Evolutionary conservation across 2,797 vertebrate species (phyloP), one percentile per base, ranked within the genome.

Genomic region (Xenops minutus): DNA sequence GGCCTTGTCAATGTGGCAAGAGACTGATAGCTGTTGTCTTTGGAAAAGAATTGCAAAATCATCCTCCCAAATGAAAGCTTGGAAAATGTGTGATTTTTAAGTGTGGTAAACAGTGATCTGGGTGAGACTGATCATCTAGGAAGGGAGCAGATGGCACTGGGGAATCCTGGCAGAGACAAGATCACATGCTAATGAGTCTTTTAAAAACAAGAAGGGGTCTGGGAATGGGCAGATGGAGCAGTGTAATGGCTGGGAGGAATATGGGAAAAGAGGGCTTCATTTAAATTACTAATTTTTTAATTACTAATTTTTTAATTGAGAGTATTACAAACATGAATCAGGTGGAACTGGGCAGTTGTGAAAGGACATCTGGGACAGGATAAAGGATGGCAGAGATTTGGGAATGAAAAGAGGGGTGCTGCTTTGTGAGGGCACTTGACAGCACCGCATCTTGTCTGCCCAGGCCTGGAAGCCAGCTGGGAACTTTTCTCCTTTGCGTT

Each of bases 281-380:
- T 62, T 62, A 41, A 96, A 94, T 96, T 88, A 93, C 87, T 94
- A 56, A 74, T 94, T 92, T 96, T 62, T 62, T 62, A 95, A 94
- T 96, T 88, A 93, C 87, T 93, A 56, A 74, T 94, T 92, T 96
- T 93, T 95, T 95, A 88, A 93, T 91, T 93, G 49, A 83, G 49
- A 64, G 72, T 91, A 92, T 91, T 92, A 67, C 17, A 85, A 91
- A 71, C 64, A 80, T 52, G 81, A 92, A 93, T 93, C 58, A 92
- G 89, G 91, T 95, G 87, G 91, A 52, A 88, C 41, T 34, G 56
- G 72, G 64, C 75, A 92, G 94, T 87, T 94, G 91, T 83, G 87
- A 89, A 93, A 83, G 78, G 91, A 91, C 89, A 91, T 92, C 75
- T 93, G 95, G 81, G 85, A 61, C 56, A 88, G 34, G 44, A 95